Conservation (phyloP, 2,797 vertebrate species). For the Tenualosa thibaudeaui region DNA sequence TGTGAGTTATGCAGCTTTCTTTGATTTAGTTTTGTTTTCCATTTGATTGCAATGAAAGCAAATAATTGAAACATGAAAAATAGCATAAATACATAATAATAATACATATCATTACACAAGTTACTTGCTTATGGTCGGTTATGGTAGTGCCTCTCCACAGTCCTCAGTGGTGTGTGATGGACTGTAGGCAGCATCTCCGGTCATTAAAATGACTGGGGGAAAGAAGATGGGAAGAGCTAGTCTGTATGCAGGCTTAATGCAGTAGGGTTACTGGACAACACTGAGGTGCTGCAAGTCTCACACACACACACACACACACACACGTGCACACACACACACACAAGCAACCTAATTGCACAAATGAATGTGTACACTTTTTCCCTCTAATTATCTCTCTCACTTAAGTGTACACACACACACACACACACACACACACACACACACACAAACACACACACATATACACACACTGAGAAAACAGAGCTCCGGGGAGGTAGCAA, state of each 20-base stretch:
- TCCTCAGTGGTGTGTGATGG: background rate
- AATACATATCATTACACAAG: background rate
- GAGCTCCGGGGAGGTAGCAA: background rate
- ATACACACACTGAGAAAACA: background rate
- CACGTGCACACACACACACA: conserved; percentile 6
- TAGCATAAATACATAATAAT: background rate
- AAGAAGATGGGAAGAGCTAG: background rate
- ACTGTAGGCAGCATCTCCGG: background rate
- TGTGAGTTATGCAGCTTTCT: background rate
- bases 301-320: background rate
- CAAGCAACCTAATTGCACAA: background rate
- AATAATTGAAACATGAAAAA: background rate
- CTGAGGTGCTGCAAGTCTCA: background rate
- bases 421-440: conserved; percentile 3
- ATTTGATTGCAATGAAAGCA: too few species aligned
- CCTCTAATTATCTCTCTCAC: conserved; percentile 8
- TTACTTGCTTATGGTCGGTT: background rate
- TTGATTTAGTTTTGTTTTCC: background rate
- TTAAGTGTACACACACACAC: conserved; percentile 3
- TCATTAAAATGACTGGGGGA: background rate
- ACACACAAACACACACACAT: conserved; percentile 8
- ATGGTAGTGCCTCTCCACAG: background rate
- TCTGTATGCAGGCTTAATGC: background rate
- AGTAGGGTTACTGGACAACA: background rate
- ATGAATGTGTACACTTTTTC: background rate